Conservation (phyloP, 1,140 invertebrate species). For the Macrosteles quadrilineatus region DNA sequence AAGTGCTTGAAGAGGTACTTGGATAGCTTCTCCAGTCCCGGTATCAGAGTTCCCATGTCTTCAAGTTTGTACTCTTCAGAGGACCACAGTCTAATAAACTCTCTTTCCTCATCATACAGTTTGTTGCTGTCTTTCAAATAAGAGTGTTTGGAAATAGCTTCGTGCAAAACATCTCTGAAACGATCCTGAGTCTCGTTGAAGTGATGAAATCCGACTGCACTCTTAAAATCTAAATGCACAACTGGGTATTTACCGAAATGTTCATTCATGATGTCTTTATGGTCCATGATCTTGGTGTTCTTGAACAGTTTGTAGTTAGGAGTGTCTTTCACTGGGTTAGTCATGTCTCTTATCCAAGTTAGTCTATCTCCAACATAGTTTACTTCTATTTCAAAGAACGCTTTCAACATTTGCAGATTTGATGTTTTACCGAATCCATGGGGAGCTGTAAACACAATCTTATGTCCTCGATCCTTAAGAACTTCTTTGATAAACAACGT, state of each 20-base stretch:
- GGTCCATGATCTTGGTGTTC: not conserved
- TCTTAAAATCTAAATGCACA: not conserved
- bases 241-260: conserved; percentile 2
- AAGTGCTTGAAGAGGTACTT: conserved; percentile 3
- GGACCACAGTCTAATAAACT: not conserved
- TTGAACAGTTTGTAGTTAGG: not conserved
- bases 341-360: not conserved
- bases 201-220: not conserved
- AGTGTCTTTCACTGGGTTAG: not conserved
- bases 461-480: not conserved
- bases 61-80: not conserved
- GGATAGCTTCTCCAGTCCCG: not conserved
- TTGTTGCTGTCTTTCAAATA: not conserved
- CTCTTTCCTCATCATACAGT: not conserved
- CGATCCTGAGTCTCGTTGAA: conserved; percentile 7
- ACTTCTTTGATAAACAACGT: conserved; percentile 22
- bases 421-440: conserved; percentile 9
- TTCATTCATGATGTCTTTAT: not conserved
- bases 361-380: not conserved
- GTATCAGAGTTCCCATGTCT: conserved; percentile 5
- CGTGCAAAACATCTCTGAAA: not conserved
- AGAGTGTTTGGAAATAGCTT: not conserved
- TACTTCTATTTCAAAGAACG: conserved; percentile 21
- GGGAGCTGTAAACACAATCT: not conserved
- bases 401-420: conserved; percentile 26